Conservation (phyloP, 2,113 vertebrate species). For the Tauraco erythrolophus region DNA sequence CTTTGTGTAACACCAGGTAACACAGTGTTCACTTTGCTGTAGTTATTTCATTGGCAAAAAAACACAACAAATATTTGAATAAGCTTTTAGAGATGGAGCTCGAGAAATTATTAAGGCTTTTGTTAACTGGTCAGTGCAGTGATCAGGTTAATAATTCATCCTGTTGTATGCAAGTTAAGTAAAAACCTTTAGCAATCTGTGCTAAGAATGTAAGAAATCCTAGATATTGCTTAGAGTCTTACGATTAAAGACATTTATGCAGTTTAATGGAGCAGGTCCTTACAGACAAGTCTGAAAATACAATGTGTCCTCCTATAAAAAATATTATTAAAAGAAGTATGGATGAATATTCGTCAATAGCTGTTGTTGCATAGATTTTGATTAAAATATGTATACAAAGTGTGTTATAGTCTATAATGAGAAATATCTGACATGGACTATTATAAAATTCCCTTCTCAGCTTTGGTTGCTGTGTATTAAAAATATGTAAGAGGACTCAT, state of each 20-base stretch:
- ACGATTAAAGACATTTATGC: fast-evolving
- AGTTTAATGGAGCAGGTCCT: fast-evolving
- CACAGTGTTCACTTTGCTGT: background rate
- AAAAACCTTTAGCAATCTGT: background rate
- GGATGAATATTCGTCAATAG: background rate
- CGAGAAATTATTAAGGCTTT: background rate
- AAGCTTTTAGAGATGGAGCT: background rate
- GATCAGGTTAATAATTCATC: background rate
- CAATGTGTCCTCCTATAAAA: background rate
- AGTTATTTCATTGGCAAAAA: background rate
- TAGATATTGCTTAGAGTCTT: background rate
- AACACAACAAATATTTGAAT: background rate
- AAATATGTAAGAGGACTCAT: background rate
- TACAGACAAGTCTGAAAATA: background rate
- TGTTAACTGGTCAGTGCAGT: background rate
- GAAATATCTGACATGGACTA: background rate
- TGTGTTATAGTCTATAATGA: background rate
- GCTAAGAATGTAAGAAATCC: background rate
- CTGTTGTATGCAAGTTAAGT: background rate
- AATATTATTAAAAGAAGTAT: background rate
- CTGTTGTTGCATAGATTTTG: background rate
- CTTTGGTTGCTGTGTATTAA: background rate
- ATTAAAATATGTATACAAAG: background rate
- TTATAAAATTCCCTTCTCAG: background rate
- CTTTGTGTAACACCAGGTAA: background rate